A percentile compares a stretch with the other conserved stretches of the same genome.
Conservation (phyloP, 2,113 vertebrate genomes). For the Egretta garzetta region DNA sequence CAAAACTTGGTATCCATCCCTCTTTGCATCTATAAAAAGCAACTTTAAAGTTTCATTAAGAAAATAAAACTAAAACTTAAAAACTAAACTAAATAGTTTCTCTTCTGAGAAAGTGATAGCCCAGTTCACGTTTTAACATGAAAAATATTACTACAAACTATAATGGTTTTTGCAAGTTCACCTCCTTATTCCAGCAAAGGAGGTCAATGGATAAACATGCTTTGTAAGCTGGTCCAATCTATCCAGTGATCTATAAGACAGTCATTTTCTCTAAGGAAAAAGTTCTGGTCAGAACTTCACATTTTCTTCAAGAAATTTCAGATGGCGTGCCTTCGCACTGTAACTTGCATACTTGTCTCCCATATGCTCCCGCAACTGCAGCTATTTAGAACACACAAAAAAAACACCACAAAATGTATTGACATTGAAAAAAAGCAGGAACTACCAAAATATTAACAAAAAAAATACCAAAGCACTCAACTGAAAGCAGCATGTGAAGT, state of each 20-base stretch:
- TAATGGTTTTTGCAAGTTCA: background rate
- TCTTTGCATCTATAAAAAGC: background rate
- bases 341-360: conserved; percentile 88
- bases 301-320: conserved; percentile 95
- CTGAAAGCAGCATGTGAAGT: background rate
- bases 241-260: background rate
- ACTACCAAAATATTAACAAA: background rate
- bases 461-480: background rate
- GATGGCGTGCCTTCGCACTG: conserved; percentile 88
- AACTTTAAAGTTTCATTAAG: background rate
- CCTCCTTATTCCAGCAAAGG: background rate
- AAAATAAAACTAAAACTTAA: background rate
- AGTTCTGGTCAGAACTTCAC: conserved; percentile 75
- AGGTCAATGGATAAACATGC: background rate
- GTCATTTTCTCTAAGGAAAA: background rate
- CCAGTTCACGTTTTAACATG: conserved; percentile 30
- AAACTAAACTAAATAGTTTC: background rate
- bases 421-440: background rate
- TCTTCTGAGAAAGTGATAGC: background rate
- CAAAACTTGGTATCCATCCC: background rate
- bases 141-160: background rate
- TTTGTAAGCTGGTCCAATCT: conserved; percentile 7
- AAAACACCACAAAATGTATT: background rate
- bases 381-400: conserved; percentile 71
- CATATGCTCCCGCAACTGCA: conserved; percentile 83